Evolutionary conservation across 2,113 vertebrate species (phyloP).

Genomic region (Meriones unguiculatus): DNA sequence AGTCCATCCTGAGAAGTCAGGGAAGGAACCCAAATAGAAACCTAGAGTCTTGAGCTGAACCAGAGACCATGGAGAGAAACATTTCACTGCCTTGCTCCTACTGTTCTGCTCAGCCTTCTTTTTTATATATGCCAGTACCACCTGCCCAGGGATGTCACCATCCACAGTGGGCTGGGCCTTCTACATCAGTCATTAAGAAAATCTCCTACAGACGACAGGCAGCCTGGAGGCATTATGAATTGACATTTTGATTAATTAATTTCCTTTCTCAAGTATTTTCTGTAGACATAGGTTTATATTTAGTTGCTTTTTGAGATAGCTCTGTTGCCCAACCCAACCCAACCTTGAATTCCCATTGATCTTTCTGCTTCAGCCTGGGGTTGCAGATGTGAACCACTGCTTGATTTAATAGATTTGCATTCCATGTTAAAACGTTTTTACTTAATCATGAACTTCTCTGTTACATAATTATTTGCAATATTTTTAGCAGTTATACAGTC

Average conservation of each 20-base stretch:
- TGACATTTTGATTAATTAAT: constrained; percentile 50
- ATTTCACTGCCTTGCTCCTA: background rate
- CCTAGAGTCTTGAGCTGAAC: background rate
- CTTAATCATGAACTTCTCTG: constrained; percentile 43
- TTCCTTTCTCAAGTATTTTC: constrained; percentile 37
- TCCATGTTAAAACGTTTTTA: background rate
- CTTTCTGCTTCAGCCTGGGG: background rate
- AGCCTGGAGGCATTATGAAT: background rate
- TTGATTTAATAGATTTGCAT: background rate
- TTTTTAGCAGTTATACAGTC: constrained; percentile 26
- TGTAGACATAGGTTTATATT: background rate
- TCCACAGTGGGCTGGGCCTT: background rate
- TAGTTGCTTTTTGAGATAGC: background rate
- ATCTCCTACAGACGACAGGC: background rate
- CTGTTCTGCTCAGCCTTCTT: background rate
- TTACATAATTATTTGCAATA: constrained; percentile 27
- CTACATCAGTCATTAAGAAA: background rate
- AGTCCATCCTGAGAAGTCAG: background rate
- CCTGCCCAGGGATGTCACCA: background rate
- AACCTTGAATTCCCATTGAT: background rate
- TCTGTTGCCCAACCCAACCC: background rate
- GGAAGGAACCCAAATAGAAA: background rate
- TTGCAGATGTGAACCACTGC: background rate
- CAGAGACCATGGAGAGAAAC: background rate
- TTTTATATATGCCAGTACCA: background rate